Conservation (phyloP, 1,140 invertebrate genomes). For the Microplitis demolitor region DNA sequence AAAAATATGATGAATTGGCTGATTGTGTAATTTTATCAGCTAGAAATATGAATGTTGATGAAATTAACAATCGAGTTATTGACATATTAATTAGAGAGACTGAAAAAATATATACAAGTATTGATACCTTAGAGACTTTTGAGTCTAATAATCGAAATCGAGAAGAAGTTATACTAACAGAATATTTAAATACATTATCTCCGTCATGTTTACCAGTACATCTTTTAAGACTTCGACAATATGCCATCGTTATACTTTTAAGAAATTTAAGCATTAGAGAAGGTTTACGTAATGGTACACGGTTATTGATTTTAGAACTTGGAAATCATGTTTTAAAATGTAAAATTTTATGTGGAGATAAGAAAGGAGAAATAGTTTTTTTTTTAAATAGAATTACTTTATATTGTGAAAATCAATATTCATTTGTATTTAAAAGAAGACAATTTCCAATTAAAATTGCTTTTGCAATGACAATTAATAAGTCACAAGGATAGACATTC, state of each 20-base stretch:
- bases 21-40: neutral
- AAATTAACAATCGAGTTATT: slow-evolving; percentile 33
- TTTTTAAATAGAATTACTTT: neutral
- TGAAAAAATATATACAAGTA: no score
- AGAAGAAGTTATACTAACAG: neutral
- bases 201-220: slow-evolving; percentile 26
- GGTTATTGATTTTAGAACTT: slow-evolving; percentile 25
- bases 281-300: slow-evolving; percentile 28
- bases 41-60: slow-evolving; percentile 18
- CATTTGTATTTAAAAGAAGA: neutral
- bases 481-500: neutral
- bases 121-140: slow-evolving; percentile 7
- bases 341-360: slow-evolving; percentile 5
- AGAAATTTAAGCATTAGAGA: slow-evolving; percentile 25
- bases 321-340: slow-evolving; percentile 29
- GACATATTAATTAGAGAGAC: slow-evolving; percentile 6
- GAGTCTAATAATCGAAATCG: slow-evolving; percentile 2
- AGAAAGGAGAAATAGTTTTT: slow-evolving; percentile 15
- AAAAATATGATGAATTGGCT: neutral
- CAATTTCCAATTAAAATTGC: neutral
- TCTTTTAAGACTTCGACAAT: slow-evolving; percentile 31
- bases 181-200: slow-evolving; percentile 30
- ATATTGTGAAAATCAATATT: slow-evolving; percentile 4
- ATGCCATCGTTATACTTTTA: slow-evolving; percentile 30
- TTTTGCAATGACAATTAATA: neutral